Base-by-base conservation (phyloP, 2,797 vertebrate genomes). In the Chaetodon trifasciatus region DNA sequence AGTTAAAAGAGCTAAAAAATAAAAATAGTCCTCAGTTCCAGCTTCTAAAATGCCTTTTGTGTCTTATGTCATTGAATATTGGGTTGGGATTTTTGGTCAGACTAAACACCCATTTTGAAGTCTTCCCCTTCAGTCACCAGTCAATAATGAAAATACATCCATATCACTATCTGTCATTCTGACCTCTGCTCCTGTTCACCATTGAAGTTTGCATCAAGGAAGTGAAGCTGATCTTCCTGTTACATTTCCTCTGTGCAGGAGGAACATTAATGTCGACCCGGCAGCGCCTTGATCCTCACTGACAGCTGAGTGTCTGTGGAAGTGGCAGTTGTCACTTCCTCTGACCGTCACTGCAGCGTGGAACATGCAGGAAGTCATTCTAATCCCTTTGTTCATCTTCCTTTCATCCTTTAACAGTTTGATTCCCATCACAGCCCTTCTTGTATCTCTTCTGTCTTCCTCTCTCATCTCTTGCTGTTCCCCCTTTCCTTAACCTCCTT, bases 251-350 rank as follows among this genome's bases (percentile, higher is more conserved):
- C 8, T 35, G 19, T 13, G 1, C 60, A 15, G 23, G 13, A 60
- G 21, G 40, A 52, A 8, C 71, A 5, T 32, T 56, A 44, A 42
- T 13, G 58, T 0, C 0, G 1, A 40, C 35, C 49, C 44, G 58
- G 49, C 68, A 3, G 11, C 32, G 4, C 19, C 49, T 19, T 32
- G 35, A 79, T 87, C 67, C 69, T 63, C 53, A 4, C 81, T 82
- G 83, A 66, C 79, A 62, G 60, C 82, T 55, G 44, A 63, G 70
- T 10, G 63, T 75, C 46, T 17, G 23, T 44, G 44, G 56, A 75
- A 23, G 72, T 65, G 70, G 8, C 61, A 61, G 70, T 28, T 78
- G 77, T 82, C 86, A 78, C 82, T 78, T 86, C 15, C 53, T 76
- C 50, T 71, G 35, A 80, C 57, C 50, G 0, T 86, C 84, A 79